Evolutionary conservation across 2,797 vertebrate genomes (phyloP).

Genomic region (Sebastes vulpes): DNA sequence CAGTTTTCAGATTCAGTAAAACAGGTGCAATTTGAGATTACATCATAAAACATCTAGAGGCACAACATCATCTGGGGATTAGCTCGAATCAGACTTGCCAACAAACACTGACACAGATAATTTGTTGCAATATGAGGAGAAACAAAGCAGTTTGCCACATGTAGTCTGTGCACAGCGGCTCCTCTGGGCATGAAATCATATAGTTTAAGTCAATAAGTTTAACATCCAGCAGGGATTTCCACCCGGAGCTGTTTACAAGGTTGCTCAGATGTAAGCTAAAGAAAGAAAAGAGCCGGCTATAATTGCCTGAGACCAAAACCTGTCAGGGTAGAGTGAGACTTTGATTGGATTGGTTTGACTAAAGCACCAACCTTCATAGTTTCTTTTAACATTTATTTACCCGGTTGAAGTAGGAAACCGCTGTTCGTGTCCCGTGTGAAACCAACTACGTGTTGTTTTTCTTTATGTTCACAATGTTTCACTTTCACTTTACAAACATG

Average conservation of each 20-base stretch:
- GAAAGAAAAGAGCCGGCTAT: not conserved
- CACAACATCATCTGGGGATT: not conserved
- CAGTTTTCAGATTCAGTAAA: not conserved
- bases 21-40: slow-evolving; percentile 24
- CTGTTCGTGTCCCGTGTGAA: no score
- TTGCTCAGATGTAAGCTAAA: slow-evolving; percentile 1
- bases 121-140: not conserved
- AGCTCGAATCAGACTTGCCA: slow-evolving; percentile 6
- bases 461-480: no score
- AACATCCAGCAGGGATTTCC: slow-evolving; percentile 24
- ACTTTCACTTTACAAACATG: not conserved
- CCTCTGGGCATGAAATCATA: slow-evolving; percentile 13
- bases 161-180: not conserved
- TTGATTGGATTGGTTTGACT: slow-evolving; percentile 19
- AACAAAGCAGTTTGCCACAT: slow-evolving; percentile 22
- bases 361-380: not conserved
- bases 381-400: slow-evolving; percentile 12
- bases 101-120: slow-evolving; percentile 27
- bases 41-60: slow-evolving; percentile 24
- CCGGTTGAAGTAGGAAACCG: not conserved
- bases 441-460: no score
- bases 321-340: slow-evolving; percentile 7
- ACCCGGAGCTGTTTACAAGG: slow-evolving; percentile 23
- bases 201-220: slow-evolving; percentile 29
- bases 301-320: slow-evolving; percentile 15